Evolutionary conservation across 2,797 vertebrate genomes (phyloP).

Genomic region (Muscicapa striata): DNA sequence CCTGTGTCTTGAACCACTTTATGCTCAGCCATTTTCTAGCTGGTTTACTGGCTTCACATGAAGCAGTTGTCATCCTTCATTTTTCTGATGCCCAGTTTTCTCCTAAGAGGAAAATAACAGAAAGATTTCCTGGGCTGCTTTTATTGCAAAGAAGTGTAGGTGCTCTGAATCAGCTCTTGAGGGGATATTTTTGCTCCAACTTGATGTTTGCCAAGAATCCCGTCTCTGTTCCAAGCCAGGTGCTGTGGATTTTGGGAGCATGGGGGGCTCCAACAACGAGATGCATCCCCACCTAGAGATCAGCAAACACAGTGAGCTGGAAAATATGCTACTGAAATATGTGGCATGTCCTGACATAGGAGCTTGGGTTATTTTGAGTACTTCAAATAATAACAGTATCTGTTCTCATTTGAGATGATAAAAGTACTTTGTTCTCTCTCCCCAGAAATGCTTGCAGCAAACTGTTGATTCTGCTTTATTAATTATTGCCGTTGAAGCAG

Average conservation of each 20-base stretch:
- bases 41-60: background rate
- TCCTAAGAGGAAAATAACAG: background rate
- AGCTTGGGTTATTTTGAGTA: background rate
- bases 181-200: background rate
- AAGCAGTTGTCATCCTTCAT: background rate
- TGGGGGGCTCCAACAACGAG: background rate
- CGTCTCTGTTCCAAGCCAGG: background rate
- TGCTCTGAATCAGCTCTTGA: background rate
- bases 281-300: background rate
- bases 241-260: background rate
- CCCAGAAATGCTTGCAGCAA: slow-evolving; percentile 15
- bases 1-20: background rate
- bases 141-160: background rate
- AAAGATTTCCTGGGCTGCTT: background rate
- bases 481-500: background rate
- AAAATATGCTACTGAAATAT: background rate
- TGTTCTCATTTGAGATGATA: background rate
- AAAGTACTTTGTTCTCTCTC: slow-evolving; percentile 1
- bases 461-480: slow-evolving; percentile 14
- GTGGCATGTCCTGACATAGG: slow-evolving; percentile 4
- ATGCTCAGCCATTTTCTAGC: background rate
- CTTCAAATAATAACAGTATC: background rate
- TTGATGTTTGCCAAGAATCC: background rate
- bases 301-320: background rate
- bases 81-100: background rate